These are phyloP conservation scores for Drosophila niveifrons DNA, from an alignment of 2,888 invertebrate genomes.

Conservation along the genomic window DNA sequence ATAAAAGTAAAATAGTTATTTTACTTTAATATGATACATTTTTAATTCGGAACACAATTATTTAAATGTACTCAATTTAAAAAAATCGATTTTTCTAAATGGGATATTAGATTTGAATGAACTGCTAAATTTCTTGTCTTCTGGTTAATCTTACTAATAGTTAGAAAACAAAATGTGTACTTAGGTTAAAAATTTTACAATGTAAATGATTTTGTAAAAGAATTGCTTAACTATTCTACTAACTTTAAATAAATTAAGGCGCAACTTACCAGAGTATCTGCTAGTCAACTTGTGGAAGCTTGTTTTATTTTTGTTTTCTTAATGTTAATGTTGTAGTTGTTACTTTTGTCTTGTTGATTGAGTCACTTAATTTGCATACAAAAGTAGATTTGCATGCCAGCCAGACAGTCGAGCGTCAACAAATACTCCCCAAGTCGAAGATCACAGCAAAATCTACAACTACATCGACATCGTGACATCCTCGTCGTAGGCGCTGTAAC, in stretches of 20 bases:
- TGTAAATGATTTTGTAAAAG: too few species aligned
- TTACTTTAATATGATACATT: too few species aligned
- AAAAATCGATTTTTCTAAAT: too few species aligned
- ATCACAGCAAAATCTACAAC: constrained; percentile 11
- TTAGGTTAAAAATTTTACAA: too few species aligned
- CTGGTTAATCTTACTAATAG: too few species aligned
- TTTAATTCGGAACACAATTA: too few species aligned
- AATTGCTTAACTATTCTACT: background rate
- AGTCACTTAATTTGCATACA: constrained; percentile 82
- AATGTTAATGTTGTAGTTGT: constrained; percentile 23
- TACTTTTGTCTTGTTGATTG: constrained; percentile 66
- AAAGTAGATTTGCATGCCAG: constrained; percentile 80
- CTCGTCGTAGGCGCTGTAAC: constrained; percentile 45
- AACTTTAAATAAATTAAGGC: background rate
- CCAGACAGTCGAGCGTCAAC: constrained; percentile 56
- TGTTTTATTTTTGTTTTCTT: constrained; percentile 5
- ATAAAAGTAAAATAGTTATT: too few species aligned
- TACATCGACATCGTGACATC: constrained; percentile 4
- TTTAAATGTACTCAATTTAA: too few species aligned
- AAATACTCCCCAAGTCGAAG: constrained; percentile 32
- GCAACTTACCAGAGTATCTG: constrained; percentile 11
- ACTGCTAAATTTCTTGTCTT: too few species aligned
- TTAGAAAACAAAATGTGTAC: too few species aligned
- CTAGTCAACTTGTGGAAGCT: background rate
- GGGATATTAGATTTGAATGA: too few species aligned